phyloP scores from a whole-genome alignment of 2,888 invertebrate species.

The Drosophila maculinotata region DNA sequence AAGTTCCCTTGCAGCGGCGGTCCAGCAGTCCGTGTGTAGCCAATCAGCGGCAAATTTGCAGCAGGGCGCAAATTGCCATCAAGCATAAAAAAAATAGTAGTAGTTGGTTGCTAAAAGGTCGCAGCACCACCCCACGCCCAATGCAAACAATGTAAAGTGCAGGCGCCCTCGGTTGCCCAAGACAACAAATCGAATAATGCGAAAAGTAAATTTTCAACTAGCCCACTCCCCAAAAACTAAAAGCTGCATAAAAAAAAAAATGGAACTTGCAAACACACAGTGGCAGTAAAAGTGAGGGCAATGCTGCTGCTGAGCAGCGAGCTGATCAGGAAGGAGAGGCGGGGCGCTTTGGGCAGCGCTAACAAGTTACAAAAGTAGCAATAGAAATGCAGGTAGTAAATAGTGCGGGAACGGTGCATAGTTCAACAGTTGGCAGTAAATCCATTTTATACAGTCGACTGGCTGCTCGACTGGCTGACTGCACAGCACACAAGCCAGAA shows the following conservation, averaged over 20 bases:
- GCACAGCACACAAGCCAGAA: slow-evolving; percentile 33
- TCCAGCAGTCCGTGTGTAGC: slow-evolving; percentile 56
- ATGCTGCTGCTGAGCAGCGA: background rate
- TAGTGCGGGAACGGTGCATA: slow-evolving; percentile 61
- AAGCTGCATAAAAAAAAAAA: slow-evolving; percentile 18
- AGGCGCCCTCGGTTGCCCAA: slow-evolving; percentile 70
- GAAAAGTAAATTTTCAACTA: slow-evolving; percentile 80
- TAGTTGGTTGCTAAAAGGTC: slow-evolving; percentile 69
- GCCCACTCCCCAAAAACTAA: slow-evolving; percentile 24
- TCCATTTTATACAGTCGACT: slow-evolving; percentile 81
- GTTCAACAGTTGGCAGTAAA: slow-evolving; percentile 81
- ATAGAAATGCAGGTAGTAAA: slow-evolving; percentile 81
- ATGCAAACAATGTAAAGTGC: slow-evolving; percentile 72
- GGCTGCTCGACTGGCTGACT: slow-evolving; percentile 66
- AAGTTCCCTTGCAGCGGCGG: slow-evolving; percentile 13
- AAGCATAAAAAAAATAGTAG: slow-evolving; percentile 76
- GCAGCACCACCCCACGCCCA: slow-evolving; percentile 39
- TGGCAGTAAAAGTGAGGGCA: slow-evolving; percentile 58
- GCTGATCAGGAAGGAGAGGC: slow-evolving; percentile 20
- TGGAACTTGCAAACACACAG: slow-evolving; percentile 26
- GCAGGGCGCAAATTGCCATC: slow-evolving; percentile 79
- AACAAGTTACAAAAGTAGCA: slow-evolving; percentile 81
- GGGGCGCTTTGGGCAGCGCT: slow-evolving; percentile 60
- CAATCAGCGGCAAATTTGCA: slow-evolving; percentile 79
- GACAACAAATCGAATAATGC: slow-evolving; percentile 80